Percentiles rank a stretch among this genome's conserved stretches.
These are phyloP conservation scores for Turnix velox DNA, from an alignment of 2,113 vertebrate species.

Conservation along the genomic window DNA sequence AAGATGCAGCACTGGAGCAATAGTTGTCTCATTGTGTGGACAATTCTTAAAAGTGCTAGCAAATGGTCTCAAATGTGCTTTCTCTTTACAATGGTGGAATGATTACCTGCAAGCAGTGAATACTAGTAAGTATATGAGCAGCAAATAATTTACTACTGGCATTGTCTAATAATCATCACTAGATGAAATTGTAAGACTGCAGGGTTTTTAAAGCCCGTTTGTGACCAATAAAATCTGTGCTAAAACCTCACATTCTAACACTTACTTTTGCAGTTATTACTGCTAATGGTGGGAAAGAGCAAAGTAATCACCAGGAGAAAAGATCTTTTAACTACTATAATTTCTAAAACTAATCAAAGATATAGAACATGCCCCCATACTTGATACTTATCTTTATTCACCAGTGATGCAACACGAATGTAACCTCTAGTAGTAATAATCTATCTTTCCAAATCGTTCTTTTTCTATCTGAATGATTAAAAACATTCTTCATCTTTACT, in stretches of 20 bases:
- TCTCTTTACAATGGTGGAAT: constrained; percentile 19
- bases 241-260: constrained; percentile 64
- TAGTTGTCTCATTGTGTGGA: neutral
- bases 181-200: constrained; percentile 73
- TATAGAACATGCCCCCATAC: neutral
- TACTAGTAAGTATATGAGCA: constrained; percentile 56
- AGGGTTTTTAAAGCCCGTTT: constrained; percentile 72
- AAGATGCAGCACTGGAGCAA: neutral
- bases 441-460: neutral
- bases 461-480: neutral
- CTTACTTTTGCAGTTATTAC: constrained; percentile 64
- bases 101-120: constrained; percentile 41
- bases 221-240: constrained; percentile 74
- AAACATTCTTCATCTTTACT: neutral
- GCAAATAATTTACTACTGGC: constrained; percentile 69
- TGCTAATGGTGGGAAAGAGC: constrained; percentile 39
- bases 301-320: constrained; percentile 46
- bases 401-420: neutral
- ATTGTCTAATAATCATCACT: constrained; percentile 74
- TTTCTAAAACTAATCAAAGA: constrained; percentile 20
- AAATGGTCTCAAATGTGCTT: neutral
- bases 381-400: neutral
- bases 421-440: neutral
- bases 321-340: neutral
- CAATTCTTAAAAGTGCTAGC: neutral